phyloP scores from a whole-genome alignment of 2,888 invertebrate genomes.

The Xylota sylvarum region DNA sequence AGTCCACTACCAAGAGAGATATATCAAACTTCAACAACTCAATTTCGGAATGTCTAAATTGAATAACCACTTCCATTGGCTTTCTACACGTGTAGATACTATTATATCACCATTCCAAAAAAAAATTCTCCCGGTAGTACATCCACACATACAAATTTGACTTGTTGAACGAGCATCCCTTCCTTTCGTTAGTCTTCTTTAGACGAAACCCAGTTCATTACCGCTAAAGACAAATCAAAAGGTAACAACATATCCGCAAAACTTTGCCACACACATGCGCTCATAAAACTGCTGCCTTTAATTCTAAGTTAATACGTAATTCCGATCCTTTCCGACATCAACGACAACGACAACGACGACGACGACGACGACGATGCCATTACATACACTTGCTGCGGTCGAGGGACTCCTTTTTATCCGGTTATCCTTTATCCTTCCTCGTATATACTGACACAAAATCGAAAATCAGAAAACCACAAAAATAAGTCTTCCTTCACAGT shows the following conservation, averaged over 20 bases:
- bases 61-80: no score
- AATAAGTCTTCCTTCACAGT: constrained; percentile 8
- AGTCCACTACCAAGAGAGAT: no score
- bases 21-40: no score
- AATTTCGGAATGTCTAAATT: no score
- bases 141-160: not conserved
- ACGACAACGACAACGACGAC: constrained; percentile 16
- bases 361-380: constrained; percentile 11
- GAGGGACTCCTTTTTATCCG: constrained; percentile 34
- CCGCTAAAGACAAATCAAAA: constrained; percentile 43
- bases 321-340: constrained; percentile 18
- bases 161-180: constrained; percentile 30
- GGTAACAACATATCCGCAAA: constrained; percentile 37
- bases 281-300: constrained; percentile 7
- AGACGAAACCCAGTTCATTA: constrained; percentile 28
- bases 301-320: constrained; percentile 27
- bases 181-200: not conserved
- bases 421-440: constrained; percentile 29
- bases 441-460: constrained; percentile 26
- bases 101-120: not conserved
- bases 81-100: not conserved
- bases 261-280: not conserved
- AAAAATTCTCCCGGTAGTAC: not conserved
- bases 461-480: constrained; percentile 61
- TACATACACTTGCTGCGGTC: constrained; percentile 35